phyloP scores from a whole-genome alignment of 2,113 vertebrate genomes.

The Anthoscopus minutus region DNA sequence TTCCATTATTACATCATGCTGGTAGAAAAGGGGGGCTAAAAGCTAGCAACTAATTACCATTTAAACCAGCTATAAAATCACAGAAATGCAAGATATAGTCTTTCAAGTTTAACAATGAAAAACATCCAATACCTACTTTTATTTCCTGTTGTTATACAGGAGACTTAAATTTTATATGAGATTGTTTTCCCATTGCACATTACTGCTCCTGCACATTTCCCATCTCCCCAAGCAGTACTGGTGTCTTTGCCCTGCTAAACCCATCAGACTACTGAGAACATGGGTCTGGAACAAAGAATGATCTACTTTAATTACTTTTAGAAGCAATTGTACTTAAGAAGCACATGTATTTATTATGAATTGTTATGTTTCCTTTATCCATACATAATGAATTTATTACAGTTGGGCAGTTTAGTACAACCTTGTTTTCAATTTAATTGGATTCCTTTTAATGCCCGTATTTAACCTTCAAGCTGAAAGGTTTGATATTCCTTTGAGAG shows the following conservation, averaged over 20 bases:
- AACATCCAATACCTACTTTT: not conserved
- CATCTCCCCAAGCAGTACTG: not conserved
- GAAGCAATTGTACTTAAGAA: not conserved
- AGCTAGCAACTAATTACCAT: not conserved
- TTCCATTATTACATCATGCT: not conserved
- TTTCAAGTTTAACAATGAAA: not conserved
- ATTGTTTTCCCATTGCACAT: not conserved
- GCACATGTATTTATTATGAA: not conserved
- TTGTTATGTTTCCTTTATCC: not conserved
- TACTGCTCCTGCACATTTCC: not conserved
- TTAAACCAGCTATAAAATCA: conserved; percentile 6
- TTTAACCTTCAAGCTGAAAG: not conserved
- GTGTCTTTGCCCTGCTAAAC: not conserved
- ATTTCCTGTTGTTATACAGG: not conserved
- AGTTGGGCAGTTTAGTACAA: not conserved
- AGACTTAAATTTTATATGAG: conserved; percentile 17
- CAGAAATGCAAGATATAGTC: not conserved
- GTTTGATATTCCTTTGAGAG: not conserved
- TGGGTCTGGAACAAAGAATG: not conserved
- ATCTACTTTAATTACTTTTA: not conserved
- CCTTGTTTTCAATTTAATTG: not conserved
- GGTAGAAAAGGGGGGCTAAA: not conserved
- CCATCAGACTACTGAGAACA: not conserved
- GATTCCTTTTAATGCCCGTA: not conserved
- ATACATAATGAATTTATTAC: conserved; percentile 13